Evolutionary conservation across 2,888 invertebrate species (phyloP).

Genomic region (Nebria salina): DNA sequence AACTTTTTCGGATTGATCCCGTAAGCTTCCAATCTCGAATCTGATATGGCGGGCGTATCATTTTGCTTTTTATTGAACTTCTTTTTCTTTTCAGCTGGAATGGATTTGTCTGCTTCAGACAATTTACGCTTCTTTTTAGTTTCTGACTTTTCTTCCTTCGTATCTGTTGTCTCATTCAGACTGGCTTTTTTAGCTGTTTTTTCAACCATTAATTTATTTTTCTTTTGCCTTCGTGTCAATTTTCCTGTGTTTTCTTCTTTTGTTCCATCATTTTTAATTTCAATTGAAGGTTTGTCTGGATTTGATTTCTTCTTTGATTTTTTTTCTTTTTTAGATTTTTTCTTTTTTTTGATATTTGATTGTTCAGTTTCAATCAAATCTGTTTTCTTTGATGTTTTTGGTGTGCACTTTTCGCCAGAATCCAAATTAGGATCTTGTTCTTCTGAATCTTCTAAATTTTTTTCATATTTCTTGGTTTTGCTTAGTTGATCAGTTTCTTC

Average conservation of each 20-base stretch:
- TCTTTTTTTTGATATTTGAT: neutral
- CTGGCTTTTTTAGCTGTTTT: slow-evolving; percentile 28
- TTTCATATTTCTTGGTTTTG: neutral
- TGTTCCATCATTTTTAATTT: slow-evolving; percentile 19
- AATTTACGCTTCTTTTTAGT: slow-evolving; percentile 24
- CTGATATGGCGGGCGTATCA: slow-evolving; percentile 66
- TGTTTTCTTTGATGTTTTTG: neutral
- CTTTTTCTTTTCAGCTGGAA: slow-evolving; percentile 52
- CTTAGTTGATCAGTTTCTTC: neutral
- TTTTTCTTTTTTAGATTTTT: slow-evolving; percentile 36
- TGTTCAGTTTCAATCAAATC: neutral
- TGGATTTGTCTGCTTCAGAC: slow-evolving; percentile 44
- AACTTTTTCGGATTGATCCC: slow-evolving; percentile 93
- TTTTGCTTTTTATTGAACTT: slow-evolving; percentile 42
- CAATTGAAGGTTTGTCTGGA: slow-evolving; percentile 18
- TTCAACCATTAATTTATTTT: slow-evolving; percentile 40
- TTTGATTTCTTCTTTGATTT: slow-evolving; percentile 41
- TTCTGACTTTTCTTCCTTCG: slow-evolving; percentile 41
- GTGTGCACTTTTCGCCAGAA: slow-evolving; percentile 47
- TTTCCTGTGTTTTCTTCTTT: slow-evolving; percentile 25
- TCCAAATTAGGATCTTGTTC: slow-evolving; percentile 46
- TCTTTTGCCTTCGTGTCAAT: slow-evolving; percentile 31
- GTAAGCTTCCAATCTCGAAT: slow-evolving; percentile 87
- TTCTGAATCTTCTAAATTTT: slow-evolving; percentile 48
- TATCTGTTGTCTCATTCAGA: slow-evolving; percentile 22